Conservation (phyloP, 2,888 invertebrate species). For the Acleris holmiana region DNA sequence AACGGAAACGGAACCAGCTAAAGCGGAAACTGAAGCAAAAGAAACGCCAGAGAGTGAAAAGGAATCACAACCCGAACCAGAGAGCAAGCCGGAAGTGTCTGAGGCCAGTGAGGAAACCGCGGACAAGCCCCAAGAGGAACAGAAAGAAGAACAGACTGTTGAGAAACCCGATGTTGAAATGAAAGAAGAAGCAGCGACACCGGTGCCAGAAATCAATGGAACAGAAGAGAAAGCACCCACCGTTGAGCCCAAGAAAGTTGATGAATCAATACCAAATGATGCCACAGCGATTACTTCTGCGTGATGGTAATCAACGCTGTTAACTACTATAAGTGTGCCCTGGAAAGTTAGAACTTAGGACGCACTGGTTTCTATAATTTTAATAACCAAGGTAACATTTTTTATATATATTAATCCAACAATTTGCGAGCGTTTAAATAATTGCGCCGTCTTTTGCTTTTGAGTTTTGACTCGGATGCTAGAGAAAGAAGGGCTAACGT, state of each 20-base stretch:
- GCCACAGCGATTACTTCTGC: constrained; percentile 59
- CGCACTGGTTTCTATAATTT: constrained; percentile 6
- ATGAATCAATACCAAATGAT: constrained; percentile 48
- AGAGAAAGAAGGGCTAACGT: not conserved
- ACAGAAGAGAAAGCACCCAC: not conserved
- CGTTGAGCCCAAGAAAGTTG: constrained; percentile 53
- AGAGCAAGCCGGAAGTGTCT: constrained; percentile 45
- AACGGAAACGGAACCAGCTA: constrained; percentile 45
- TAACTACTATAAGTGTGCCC: not conserved
- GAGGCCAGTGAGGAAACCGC: not conserved
- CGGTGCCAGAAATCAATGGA: constrained; percentile 44
- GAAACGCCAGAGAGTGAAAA: constrained; percentile 38
- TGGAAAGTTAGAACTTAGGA: not conserved
- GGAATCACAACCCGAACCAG: constrained; percentile 47
- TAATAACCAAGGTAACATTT: not conserved
- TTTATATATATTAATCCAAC: too few relatives aligned
- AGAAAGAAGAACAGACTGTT: constrained; percentile 39
- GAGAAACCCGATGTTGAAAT: constrained; percentile 46
- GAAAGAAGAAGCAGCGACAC: constrained; percentile 43
- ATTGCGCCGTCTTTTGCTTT: too few relatives aligned
- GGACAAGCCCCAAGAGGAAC: constrained; percentile 39
- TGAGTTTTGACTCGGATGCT: not conserved
- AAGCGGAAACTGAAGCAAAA: constrained; percentile 46
- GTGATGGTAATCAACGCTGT: constrained; percentile 55
- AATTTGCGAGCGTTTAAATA: too few relatives aligned